phyloP scores from a whole-genome alignment of 2,113 vertebrate genomes.

The Gobiocypris rarus region DNA sequence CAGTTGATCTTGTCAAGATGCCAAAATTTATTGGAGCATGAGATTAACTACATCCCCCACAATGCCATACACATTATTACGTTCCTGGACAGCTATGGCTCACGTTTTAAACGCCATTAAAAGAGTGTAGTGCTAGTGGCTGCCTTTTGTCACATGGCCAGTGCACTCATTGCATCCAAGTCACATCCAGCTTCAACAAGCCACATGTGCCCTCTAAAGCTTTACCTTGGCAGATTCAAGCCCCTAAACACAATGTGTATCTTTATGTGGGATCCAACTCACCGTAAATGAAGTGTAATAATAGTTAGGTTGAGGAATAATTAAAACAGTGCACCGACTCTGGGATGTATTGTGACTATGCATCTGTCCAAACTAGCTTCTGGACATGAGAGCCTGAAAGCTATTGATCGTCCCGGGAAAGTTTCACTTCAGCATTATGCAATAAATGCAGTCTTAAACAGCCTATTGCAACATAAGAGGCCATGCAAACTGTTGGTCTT shows the following conservation, averaged over 20 bases:
- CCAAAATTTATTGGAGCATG: slow-evolving; percentile 25
- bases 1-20: slow-evolving; percentile 31
- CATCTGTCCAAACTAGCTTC: background rate
- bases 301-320: background rate
- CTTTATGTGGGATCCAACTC: background rate
- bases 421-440: slow-evolving; percentile 8
- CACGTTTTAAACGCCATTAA: slow-evolving; percentile 2
- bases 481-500: slow-evolving; percentile 24
- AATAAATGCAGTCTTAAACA: slow-evolving; percentile 9
- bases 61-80: slow-evolving; percentile 52
- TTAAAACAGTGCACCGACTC: background rate
- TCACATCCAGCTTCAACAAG: slow-evolving; percentile 36
- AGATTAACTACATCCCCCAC: slow-evolving; percentile 49
- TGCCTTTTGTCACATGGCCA: slow-evolving; percentile 2
- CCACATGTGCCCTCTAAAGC: slow-evolving; percentile 40
- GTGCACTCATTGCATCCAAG: slow-evolving; percentile 31
- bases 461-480: background rate
- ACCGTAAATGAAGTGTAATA: background rate
- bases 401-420: slow-evolving; percentile 3
- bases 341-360: background rate
- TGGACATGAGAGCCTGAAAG: background rate
- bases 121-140: slow-evolving; percentile 5
- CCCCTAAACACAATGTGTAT: background rate
- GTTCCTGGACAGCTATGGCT: slow-evolving; percentile 1
- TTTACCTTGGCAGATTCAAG: background rate